Conservation (phyloP, 2,113 vertebrate species). For the Macrotis lagotis region DNA sequence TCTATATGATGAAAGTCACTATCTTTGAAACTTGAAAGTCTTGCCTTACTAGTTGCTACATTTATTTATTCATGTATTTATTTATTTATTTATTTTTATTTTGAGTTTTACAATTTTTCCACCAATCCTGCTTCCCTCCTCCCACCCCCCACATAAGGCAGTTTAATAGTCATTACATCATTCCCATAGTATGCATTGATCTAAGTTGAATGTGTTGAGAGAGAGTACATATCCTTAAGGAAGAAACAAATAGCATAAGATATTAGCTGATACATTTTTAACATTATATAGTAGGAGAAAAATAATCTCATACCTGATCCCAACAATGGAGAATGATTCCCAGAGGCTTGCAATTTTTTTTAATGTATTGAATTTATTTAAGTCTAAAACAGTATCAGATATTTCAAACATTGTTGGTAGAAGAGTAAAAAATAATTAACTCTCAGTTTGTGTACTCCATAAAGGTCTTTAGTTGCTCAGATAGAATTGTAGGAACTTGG, state of each 20-base stretch:
- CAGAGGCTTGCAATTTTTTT: neutral
- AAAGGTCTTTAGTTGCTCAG: neutral
- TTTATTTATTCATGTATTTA: too few relatives aligned
- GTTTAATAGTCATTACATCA: too few relatives aligned
- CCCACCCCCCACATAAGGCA: too few relatives aligned
- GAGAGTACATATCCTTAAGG: too few relatives aligned
- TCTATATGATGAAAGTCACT: neutral
- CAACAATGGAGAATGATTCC: neutral
- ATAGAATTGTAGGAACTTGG: neutral
- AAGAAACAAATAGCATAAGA: too few relatives aligned
- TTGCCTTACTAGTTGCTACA: neutral
- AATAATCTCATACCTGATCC: neutral
- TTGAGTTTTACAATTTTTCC: too few relatives aligned
- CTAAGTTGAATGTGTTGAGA: too few relatives aligned
- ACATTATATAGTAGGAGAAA: neutral
- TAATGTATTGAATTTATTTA: neutral
- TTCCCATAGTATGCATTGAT: too few relatives aligned
- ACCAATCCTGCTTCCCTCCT: too few relatives aligned
- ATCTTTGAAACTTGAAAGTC: neutral
- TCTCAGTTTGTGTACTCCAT: neutral
- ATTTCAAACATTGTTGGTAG: neutral
- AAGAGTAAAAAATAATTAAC: neutral
- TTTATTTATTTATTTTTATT: too few relatives aligned
- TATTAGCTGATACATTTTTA: too few relatives aligned
- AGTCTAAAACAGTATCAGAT: neutral